Conservation (phyloP, 2,797 vertebrate species). For the Gambusia yucatana region DNA sequence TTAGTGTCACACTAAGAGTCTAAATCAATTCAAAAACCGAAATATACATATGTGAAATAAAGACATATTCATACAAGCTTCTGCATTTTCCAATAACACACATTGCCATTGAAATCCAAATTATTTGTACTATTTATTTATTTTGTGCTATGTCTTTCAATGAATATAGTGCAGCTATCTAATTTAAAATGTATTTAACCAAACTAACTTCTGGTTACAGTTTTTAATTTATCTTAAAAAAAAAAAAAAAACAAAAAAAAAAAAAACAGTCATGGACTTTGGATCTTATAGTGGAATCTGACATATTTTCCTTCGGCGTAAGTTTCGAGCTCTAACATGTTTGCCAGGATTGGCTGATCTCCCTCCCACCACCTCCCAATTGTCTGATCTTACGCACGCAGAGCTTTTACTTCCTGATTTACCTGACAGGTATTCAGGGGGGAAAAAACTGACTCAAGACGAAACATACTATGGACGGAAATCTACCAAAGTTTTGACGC, state of each 20-base stretch:
- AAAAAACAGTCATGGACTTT: background rate
- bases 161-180: background rate
- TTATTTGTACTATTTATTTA: background rate
- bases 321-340: background rate
- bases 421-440: conserved; percentile 76
- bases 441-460: conserved; percentile 27
- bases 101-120: background rate
- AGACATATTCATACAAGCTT: background rate
- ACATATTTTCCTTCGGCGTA: background rate
- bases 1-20: background rate
- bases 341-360: background rate
- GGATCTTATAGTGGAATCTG: background rate
- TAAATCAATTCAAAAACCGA: background rate
- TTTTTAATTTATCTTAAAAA: background rate
- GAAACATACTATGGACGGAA: conserved; percentile 59
- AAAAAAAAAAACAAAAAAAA: too few species aligned
- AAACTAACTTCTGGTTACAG: background rate
- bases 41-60: background rate
- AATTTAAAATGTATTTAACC: background rate
- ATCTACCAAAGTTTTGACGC: conserved; percentile 26
- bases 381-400: background rate
- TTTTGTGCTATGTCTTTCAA: background rate
- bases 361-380: too few species aligned
- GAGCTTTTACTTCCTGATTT: conserved; percentile 74
- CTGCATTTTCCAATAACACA: background rate